These are phyloP conservation scores for Corythornis madagascariensis DNA, from an alignment of 2,113 vertebrate genomes.

Conservation along the genomic window DNA sequence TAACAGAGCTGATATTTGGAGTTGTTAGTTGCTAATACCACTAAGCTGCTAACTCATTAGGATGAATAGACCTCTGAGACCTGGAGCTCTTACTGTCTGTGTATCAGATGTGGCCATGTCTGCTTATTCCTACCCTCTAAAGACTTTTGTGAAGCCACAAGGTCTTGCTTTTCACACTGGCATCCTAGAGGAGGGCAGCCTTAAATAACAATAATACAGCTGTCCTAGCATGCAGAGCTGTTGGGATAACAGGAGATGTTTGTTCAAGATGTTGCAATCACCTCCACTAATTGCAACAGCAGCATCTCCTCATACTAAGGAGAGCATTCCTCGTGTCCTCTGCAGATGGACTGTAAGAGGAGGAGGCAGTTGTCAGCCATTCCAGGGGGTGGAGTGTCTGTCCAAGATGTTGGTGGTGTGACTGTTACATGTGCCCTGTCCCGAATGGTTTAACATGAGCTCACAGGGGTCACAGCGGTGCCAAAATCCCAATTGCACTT, in stretches of 20 bases:
- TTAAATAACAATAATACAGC: background rate
- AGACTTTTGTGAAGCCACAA: background rate
- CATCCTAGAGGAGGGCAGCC: background rate
- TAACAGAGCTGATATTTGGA: background rate
- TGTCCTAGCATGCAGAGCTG: background rate
- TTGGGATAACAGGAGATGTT: constrained; percentile 6
- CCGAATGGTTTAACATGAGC: background rate
- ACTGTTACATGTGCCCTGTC: background rate
- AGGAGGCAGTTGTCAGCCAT: background rate
- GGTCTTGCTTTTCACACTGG: background rate
- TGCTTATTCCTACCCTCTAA: background rate
- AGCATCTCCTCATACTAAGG: background rate
- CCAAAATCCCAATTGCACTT: background rate
- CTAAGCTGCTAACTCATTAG: background rate
- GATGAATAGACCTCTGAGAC: background rate
- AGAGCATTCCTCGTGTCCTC: background rate
- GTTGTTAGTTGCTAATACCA: background rate
- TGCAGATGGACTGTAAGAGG: background rate
- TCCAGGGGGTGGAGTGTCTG: background rate
- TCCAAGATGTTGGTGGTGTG: background rate
- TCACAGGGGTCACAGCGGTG: background rate
- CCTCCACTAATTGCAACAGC: background rate
- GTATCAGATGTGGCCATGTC: background rate
- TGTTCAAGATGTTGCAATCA: constrained; percentile 17
- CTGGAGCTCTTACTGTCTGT: background rate